Percentiles rank a stretch among this genome's conserved stretches.
Conservation (phyloP, 2,888 invertebrate species). For the Hirtodrosophila cameraria region DNA sequence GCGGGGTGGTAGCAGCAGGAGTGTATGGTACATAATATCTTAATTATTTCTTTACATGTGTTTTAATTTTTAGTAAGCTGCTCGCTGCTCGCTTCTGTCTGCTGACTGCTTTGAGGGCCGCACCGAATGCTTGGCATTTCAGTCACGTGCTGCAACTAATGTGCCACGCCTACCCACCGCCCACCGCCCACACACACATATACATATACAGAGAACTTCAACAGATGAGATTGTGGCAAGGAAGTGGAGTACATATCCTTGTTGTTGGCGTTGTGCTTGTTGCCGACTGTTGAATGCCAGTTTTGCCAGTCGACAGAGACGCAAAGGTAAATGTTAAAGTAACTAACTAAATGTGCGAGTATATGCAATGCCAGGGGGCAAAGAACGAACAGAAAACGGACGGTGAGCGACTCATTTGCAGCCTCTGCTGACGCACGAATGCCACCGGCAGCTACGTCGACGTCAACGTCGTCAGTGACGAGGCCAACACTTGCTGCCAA, state of each 20-base stretch:
- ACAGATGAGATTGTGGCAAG: slow-evolving; percentile 55
- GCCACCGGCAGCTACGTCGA: slow-evolving; percentile 17
- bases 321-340: slow-evolving; percentile 69
- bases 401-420: slow-evolving; percentile 50
- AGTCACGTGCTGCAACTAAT: slow-evolving; percentile 77
- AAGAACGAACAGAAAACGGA: neutral
- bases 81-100: slow-evolving; percentile 12
- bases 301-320: slow-evolving; percentile 9
- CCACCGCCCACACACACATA: slow-evolving; percentile 16
- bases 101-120: slow-evolving; percentile 25
- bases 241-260: slow-evolving; percentile 11
- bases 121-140: slow-evolving; percentile 57
- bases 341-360: slow-evolving; percentile 61
- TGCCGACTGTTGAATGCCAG: slow-evolving; percentile 41
- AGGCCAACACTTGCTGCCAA: slow-evolving; percentile 61
- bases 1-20: slow-evolving; percentile 31
- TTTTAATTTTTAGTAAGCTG: slow-evolving; percentile 76
- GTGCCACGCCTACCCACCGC: slow-evolving; percentile 40
- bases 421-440: slow-evolving; percentile 34
- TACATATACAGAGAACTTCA: slow-evolving; percentile 53
- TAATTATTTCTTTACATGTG: slow-evolving; percentile 78
- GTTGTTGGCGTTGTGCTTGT: slow-evolving; percentile 12
- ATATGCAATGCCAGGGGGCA: slow-evolving; percentile 13
- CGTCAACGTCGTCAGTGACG: neutral
- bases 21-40: slow-evolving; percentile 64